Percentiles rank a stretch among this genome's conserved stretches.
Evolutionary conservation across 2,113 vertebrate species (phyloP).

Genomic region (Falcunculus frontatus): DNA sequence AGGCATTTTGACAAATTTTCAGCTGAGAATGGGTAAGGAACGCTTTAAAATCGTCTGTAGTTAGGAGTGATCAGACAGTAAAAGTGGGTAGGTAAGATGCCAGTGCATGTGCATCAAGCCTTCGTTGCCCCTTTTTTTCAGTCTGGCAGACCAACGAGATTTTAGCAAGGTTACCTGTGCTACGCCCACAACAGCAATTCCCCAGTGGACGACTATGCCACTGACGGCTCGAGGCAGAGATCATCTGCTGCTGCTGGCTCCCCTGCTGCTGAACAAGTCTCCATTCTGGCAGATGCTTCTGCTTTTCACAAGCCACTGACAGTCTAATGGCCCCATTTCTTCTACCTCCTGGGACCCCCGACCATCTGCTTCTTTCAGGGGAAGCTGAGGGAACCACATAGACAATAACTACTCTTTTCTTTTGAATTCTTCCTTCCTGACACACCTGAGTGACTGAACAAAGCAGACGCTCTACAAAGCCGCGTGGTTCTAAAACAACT

Average conservation of each 20-base stretch:
- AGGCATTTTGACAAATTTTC: not conserved
- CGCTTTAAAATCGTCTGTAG: not conserved
- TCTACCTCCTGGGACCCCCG: slow-evolving; percentile 29
- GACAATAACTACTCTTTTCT: not conserved
- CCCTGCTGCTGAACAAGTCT: slow-evolving; percentile 36
- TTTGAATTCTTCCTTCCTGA: not conserved
- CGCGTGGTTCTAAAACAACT: not conserved
- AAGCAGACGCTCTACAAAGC: not conserved
- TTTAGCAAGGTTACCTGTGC: not conserved
- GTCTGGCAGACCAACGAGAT: not conserved
- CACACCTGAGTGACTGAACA: not conserved
- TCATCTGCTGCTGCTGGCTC: slow-evolving; percentile 30
- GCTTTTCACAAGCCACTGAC: slow-evolving; percentile 39
- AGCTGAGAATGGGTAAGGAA: not conserved
- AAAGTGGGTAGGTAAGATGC: not conserved
- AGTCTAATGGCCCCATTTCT: slow-evolving; percentile 39
- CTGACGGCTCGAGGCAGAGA: slow-evolving; percentile 23
- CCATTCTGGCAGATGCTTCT: slow-evolving; percentile 39
- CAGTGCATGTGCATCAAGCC: not conserved
- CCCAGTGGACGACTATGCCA: not conserved
- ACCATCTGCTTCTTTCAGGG: slow-evolving; percentile 49
- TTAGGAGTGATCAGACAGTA: not conserved
- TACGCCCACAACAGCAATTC: not conserved
- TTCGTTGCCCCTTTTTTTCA: not conserved
- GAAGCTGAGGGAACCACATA: slow-evolving; percentile 2